Evolutionary conservation across 2,888 invertebrate genomes (phyloP), one percentile per base, ranked within the genome.

Genomic region (Ptilodon capucinus): DNA sequence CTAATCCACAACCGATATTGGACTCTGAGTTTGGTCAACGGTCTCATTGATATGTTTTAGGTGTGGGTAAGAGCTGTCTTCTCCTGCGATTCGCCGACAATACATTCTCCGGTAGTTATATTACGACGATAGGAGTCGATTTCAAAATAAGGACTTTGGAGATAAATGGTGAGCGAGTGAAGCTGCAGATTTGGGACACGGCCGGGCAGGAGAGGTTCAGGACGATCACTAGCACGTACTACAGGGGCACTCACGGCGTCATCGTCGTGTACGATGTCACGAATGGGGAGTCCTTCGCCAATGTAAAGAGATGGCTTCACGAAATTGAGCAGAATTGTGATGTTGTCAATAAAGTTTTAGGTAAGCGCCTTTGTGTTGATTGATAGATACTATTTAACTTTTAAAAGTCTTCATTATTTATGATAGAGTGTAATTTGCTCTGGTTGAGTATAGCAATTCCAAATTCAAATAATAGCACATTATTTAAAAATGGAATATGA

Each of bases 271-370:
- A 99, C 89, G 99, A 99, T 93, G 99, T 99, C 43, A 98, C 97
- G 56, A 98, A 97, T 85, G 99, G 99, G 35, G 99, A 99, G 83
- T 98, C 99, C 42, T 99, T 99, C 91, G 98, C 98, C 54, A 99
- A 99, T 88, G 99, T 99, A 2, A 98, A 99, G 84, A 92, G 99
- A 80, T 99, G 99, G 99, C 92, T 99, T 45, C 98, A 98, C 82
- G 99, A 99, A 92, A 99, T 99, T 64, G 99, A 99, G 82, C 97
- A 98, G 83, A 99, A 99, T 92, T 99, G 99, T 94, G 99, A 99
- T 92, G 97, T 98, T 74, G 99, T 99, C 65, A 98, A 98, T 92
- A 97, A 97, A 94, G 97, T 99, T 84, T 93, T 99, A 93, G 97
- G 97, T 97, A 84, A 92, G 92, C 79, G 17, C 36, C 17, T 42